phyloP scores from a whole-genome alignment of 2,888 invertebrate genomes.

The Rhaphigaster nebulosa region DNA sequence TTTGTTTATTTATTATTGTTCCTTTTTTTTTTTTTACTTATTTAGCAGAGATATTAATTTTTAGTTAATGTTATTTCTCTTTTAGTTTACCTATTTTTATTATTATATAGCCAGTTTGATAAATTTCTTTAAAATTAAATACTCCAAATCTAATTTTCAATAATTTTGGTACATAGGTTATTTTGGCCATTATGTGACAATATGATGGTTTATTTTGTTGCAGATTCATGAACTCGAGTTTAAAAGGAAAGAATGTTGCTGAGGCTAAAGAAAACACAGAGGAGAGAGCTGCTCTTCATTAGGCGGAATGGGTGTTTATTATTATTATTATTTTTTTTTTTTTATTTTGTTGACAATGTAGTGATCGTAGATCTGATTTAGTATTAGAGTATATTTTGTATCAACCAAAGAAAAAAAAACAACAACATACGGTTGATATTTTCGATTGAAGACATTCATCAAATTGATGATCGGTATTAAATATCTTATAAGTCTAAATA shows the following conservation, averaged over 20 bases:
- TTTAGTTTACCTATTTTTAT: no score
- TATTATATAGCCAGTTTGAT: no score
- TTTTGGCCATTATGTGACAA: not conserved
- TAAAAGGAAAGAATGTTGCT: slow-evolving; percentile 29
- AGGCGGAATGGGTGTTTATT: not conserved
- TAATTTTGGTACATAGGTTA: not conserved
- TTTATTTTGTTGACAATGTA: not conserved
- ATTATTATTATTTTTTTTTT: not conserved
- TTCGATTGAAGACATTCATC: not conserved
- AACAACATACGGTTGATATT: not conserved
- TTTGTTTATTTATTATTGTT: no score
- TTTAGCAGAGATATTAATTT: no score
- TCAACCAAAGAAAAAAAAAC: slow-evolving; percentile 12
- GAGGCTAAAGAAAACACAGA: slow-evolving; percentile 53
- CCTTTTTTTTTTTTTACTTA: no score
- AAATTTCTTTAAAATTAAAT: no score
- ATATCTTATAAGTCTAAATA: not conserved
- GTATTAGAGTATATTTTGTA: not conserved
- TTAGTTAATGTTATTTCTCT: no score
- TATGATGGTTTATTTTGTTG: not conserved
- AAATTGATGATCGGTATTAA: slow-evolving; percentile 44
- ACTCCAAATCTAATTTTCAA: not conserved
- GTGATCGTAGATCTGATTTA: not conserved
- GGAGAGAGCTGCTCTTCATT: slow-evolving; percentile 7
- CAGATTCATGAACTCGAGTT: slow-evolving; percentile 42